These are phyloP conservation scores for Siniperca knerii DNA, from an alignment of 2,113 vertebrate genomes.

Conservation along the genomic window DNA sequence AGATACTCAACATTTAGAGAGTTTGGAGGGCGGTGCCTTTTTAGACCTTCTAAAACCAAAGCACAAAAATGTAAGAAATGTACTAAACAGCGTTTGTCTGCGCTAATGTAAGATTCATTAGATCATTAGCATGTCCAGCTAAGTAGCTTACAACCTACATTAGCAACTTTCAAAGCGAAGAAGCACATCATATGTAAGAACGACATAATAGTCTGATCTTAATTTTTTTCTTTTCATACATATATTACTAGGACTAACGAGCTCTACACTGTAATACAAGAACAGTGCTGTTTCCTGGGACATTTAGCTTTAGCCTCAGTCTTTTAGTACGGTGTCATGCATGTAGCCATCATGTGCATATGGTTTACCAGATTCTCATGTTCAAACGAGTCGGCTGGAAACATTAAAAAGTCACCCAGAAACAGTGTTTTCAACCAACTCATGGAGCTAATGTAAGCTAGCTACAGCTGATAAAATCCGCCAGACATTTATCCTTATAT, in stretches of 20 bases:
- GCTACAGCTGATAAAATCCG: background rate
- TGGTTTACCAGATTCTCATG: background rate
- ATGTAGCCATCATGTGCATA: background rate
- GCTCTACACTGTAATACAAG: no score
- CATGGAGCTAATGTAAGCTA: background rate
- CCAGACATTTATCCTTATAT: background rate
- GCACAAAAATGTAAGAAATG: background rate
- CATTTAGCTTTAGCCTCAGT: background rate
- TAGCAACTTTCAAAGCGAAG: background rate
- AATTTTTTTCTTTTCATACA: no score
- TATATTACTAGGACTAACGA: no score
- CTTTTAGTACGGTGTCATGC: background rate
- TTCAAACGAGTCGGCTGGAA: background rate
- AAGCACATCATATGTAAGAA: background rate
- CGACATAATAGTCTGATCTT: no score
- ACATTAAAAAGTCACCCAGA: background rate
- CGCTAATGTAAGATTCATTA: background rate
- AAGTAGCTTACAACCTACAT: background rate
- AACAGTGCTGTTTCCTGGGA: no score
- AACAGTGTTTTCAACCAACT: background rate
- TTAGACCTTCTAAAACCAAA: background rate
- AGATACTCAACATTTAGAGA: background rate
- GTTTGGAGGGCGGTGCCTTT: background rate
- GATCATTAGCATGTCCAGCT: no score
- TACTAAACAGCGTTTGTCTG: background rate